These are phyloP conservation scores for Myxocyprinus asiaticus DNA, from an alignment of 2,113 vertebrate genomes.

Conservation along the genomic window DNA sequence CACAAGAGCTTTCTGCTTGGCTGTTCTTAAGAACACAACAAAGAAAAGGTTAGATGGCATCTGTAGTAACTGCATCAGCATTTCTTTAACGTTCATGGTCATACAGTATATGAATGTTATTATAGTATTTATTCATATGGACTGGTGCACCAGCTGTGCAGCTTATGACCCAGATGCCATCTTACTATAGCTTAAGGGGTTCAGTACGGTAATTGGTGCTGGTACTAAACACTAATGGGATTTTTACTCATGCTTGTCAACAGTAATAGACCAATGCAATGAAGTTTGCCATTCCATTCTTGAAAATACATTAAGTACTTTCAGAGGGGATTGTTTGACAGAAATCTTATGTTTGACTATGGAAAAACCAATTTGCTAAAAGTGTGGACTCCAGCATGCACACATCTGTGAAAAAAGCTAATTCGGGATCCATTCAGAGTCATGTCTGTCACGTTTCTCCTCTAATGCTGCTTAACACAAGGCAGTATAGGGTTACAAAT, in stretches of 20 bases:
- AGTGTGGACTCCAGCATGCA: not conserved
- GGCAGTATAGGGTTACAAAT: conserved; percentile 23
- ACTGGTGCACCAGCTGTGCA: not conserved
- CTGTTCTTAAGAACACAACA: not conserved
- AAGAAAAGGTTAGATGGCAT: not conserved
- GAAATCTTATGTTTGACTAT: not conserved
- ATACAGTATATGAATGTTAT: not conserved
- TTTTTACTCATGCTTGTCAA: too few relatives aligned
- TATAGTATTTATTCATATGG: conserved; percentile 22
- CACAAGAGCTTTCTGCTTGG: not conserved
- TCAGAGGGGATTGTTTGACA: not conserved
- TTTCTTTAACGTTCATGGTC: not conserved
- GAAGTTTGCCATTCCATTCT: too few relatives aligned
- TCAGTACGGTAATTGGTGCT: not conserved
- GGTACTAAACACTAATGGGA: too few relatives aligned
- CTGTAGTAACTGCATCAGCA: conserved; percentile 6
- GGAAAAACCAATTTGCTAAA: not conserved
- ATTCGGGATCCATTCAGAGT: not conserved
- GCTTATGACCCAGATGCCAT: not conserved
- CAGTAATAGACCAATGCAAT: too few relatives aligned
- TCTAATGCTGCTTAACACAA: conserved; percentile 12
- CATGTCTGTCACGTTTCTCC: conserved; percentile 5
- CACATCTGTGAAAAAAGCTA: not conserved
- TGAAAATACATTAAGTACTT: not conserved
- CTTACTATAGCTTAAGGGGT: not conserved